Percentiles rank a stretch among this genome's conserved stretches.
These are phyloP conservation scores for Ophraella communa DNA, from an alignment of 2,888 invertebrate species.

Conservation along the genomic window DNA sequence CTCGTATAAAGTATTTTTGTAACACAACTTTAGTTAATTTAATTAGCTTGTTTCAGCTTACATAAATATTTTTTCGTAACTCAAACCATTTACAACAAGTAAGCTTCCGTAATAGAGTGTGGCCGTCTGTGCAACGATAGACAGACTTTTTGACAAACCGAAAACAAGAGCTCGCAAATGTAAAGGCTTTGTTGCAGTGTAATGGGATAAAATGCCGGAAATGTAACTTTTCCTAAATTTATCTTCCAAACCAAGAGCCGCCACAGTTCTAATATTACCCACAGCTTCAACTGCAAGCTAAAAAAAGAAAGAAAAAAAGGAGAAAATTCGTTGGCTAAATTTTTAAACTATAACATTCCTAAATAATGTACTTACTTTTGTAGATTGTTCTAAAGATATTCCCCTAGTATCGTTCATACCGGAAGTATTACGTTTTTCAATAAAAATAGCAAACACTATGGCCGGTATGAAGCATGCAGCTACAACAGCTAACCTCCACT, in stretches of 20 bases:
- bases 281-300: slow-evolving; percentile 82
- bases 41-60: no score
- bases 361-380: slow-evolving; percentile 65
- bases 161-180: slow-evolving; percentile 74
- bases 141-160: slow-evolving; percentile 73
- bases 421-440: slow-evolving; percentile 71
- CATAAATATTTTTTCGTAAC: slow-evolving; percentile 73
- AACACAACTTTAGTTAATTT: no score
- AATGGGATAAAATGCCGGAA: slow-evolving; percentile 66
- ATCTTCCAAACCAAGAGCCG: slow-evolving; percentile 74
- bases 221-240: slow-evolving; percentile 71
- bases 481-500: slow-evolving; percentile 78
- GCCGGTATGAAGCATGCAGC: slow-evolving; percentile 76
- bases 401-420: slow-evolving; percentile 73
- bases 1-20: no score
- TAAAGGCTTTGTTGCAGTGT: slow-evolving; percentile 66
- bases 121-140: slow-evolving; percentile 75
- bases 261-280: slow-evolving; percentile 78
- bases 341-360: not conserved
- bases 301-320: slow-evolving; percentile 34
- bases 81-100: slow-evolving; percentile 67
- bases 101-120: slow-evolving; percentile 78
- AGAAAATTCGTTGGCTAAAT: not conserved
- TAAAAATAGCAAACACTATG: slow-evolving; percentile 70
- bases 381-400: slow-evolving; percentile 73